Conservation (phyloP, 1,140 invertebrate genomes). For the Drosophila watanabei region DNA sequence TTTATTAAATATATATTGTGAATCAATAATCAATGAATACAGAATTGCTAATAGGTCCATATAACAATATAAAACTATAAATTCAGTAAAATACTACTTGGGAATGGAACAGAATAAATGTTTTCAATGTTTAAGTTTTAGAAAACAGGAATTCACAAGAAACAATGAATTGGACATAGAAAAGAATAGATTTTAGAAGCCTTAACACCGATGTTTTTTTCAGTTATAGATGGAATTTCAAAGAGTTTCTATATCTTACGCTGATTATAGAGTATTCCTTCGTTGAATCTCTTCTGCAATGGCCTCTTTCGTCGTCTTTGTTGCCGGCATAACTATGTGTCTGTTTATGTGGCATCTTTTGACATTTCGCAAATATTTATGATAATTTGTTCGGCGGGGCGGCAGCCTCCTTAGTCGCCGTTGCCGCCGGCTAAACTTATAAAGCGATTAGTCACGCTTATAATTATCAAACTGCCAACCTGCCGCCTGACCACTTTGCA, state of each 20-base stretch:
- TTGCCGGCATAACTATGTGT: slow-evolving; percentile 39
- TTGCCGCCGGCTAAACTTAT: slow-evolving; percentile 21
- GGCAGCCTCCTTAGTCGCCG: background rate
- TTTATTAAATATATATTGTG: too few species aligned
- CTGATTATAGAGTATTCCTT: slow-evolving; percentile 13
- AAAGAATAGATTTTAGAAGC: too few species aligned
- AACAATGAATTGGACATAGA: too few species aligned
- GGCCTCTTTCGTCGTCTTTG: background rate
- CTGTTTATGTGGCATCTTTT: slow-evolving; percentile 31
- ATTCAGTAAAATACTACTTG: too few species aligned
- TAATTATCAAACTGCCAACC: slow-evolving; percentile 3
- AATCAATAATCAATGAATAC: too few species aligned
- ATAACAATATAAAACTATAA: too few species aligned
- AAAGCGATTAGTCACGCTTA: slow-evolving; percentile 43
- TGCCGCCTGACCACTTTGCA: slow-evolving; percentile 20
- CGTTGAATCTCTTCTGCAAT: background rate
- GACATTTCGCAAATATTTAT: slow-evolving; percentile 56
- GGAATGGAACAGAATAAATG: too few species aligned
- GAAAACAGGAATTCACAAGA: too few species aligned
- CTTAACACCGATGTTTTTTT: too few species aligned
- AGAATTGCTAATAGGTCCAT: too few species aligned
- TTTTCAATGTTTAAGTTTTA: too few species aligned
- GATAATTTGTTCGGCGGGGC: slow-evolving; percentile 32
- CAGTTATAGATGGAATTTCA: background rate
- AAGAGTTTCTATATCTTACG: background rate